Percentiles rank a stretch among this genome's conserved stretches.
phyloP scores from a whole-genome alignment of 2,888 invertebrate genomes.

The Heteromurus nitidus region DNA sequence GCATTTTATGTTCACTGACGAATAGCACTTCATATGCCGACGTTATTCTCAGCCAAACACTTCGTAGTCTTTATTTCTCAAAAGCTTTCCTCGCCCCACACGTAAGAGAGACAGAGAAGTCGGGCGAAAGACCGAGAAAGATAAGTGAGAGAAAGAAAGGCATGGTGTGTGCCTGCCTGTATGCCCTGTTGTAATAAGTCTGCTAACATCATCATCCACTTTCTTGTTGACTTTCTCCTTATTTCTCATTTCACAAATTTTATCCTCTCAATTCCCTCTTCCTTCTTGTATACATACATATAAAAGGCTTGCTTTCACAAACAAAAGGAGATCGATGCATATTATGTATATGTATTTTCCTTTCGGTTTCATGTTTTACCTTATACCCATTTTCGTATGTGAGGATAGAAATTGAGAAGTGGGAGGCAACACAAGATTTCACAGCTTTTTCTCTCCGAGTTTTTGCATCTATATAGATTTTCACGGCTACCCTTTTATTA shows the following conservation, averaged over 20 bases:
- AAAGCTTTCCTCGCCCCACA: slow-evolving; percentile 60
- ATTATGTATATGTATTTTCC: not conserved
- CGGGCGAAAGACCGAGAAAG: slow-evolving; percentile 37
- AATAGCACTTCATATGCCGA: slow-evolving; percentile 1
- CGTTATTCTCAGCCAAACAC: slow-evolving; percentile 45
- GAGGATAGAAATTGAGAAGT: slow-evolving; percentile 63
- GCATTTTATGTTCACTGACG: not conserved
- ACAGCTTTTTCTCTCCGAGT: slow-evolving; percentile 40
- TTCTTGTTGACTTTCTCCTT: slow-evolving; percentile 67
- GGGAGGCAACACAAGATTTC: slow-evolving; percentile 56
- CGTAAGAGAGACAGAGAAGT: slow-evolving; percentile 13
- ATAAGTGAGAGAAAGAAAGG: slow-evolving; percentile 38
- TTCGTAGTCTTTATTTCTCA: slow-evolving; percentile 46
- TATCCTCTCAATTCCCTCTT: slow-evolving; percentile 58
- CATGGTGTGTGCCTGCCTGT: slow-evolving; percentile 2
- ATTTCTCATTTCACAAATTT: slow-evolving; percentile 68
- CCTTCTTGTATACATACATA: slow-evolving; percentile 28
- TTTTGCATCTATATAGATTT: slow-evolving; percentile 8
- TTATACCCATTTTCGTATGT: slow-evolving; percentile 55
- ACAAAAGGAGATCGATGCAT: not conserved
- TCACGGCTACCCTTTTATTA: slow-evolving; percentile 29
- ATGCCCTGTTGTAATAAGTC: slow-evolving; percentile 9
- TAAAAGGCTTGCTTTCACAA: slow-evolving; percentile 2
- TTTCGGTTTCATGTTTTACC: not conserved
- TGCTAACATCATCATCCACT: slow-evolving; percentile 41